Conservation (phyloP, 2,113 vertebrate genomes). For the Platycercus adscitus region DNA sequence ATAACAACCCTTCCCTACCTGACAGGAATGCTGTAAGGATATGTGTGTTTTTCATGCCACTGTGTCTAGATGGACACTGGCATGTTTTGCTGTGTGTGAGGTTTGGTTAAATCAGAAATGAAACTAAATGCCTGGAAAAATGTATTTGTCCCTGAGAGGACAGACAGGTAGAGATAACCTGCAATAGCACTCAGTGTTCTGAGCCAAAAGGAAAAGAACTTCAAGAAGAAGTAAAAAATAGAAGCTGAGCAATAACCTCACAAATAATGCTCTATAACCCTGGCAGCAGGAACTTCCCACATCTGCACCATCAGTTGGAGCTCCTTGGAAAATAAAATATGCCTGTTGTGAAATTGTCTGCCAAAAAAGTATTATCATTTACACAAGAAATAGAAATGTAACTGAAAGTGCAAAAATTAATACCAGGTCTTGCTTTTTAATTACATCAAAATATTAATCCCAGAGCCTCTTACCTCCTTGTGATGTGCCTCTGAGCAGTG, state of each 20-base stretch:
- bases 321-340: not conserved
- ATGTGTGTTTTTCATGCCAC: not conserved
- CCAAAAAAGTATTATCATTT: not conserved
- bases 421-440: not conserved
- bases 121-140: not conserved
- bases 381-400: not conserved
- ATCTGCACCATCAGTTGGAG: not conserved
- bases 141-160: not conserved
- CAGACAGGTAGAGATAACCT: not conserved
- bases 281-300: not conserved
- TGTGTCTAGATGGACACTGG: not conserved
- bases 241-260: not conserved
- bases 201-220: not conserved
- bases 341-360: not conserved
- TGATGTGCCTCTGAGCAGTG: accelerated
- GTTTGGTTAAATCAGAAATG: not conserved
- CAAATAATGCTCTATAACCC: not conserved
- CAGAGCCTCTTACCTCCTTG: not conserved
- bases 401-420: not conserved
- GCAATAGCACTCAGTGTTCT: not conserved
- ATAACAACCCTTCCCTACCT: not conserved
- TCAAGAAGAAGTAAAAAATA: not conserved
- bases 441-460: not conserved
- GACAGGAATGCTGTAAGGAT: not conserved
- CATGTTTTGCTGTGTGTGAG: not conserved